phyloP scores from a whole-genome alignment of 64 coral and sea anemone genomes.

The Actinia tenebrosa region DNA sequence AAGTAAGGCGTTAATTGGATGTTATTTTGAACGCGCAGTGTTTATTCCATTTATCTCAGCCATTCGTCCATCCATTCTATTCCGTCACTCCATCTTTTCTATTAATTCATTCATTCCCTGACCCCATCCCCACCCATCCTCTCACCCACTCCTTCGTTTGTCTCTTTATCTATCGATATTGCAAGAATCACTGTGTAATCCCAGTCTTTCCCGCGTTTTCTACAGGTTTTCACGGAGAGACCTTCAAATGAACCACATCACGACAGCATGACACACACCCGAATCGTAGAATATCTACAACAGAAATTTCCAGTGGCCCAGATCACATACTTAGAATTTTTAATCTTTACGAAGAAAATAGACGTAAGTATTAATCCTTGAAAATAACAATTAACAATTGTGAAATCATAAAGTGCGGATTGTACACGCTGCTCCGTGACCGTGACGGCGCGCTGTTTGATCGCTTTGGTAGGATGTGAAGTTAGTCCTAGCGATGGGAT shows the following conservation, averaged over 20 bases:
- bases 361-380: constrained; percentile 34
- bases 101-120: too few relatives aligned
- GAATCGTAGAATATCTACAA: constrained; percentile 88
- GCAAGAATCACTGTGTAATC: neutral
- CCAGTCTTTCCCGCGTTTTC: neutral
- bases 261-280: constrained; percentile 61
- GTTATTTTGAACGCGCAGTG: too few relatives aligned
- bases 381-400: neutral
- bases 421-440: too few relatives aligned
- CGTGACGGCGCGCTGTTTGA: too few relatives aligned
- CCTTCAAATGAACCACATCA: constrained; percentile 41
- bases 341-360: constrained; percentile 78
- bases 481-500: too few relatives aligned
- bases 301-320: constrained; percentile 74
- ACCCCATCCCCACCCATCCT: too few relatives aligned
- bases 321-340: constrained; percentile 75
- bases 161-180: too few relatives aligned
- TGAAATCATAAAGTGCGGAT: neutral
- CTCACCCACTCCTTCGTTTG: neutral
- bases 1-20: constrained; percentile 18
- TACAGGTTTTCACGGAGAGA: constrained; percentile 75
- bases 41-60: too few relatives aligned
- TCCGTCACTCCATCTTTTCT: too few relatives aligned
- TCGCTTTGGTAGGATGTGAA: too few relatives aligned
- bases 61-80: too few relatives aligned